Percentiles rank a stretch among this genome's conserved stretches.
These are phyloP conservation scores for Apotomis capreana DNA, from an alignment of 2,888 invertebrate genomes.

Conservation along the genomic window DNA sequence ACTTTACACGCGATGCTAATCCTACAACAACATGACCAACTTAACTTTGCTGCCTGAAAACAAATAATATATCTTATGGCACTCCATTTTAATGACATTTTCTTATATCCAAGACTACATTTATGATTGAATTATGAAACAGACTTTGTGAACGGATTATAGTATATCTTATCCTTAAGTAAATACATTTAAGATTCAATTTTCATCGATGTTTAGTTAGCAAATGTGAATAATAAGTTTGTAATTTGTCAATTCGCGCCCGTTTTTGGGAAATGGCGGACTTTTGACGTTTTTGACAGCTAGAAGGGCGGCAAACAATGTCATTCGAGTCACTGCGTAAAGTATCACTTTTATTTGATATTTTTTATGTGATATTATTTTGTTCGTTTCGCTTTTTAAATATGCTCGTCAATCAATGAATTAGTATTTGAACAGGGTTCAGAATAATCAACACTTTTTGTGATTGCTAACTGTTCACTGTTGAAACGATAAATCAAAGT, in stretches of 20 bases:
- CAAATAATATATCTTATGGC: conserved; percentile 1
- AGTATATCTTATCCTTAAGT: conserved; percentile 1
- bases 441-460: not conserved
- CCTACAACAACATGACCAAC: conserved; percentile 36
- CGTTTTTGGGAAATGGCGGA: conserved; percentile 57
- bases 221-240: not conserved
- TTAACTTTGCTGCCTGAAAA: conserved; percentile 11
- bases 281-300: conserved; percentile 66
- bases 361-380: conserved; percentile 36
- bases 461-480: too few species aligned
- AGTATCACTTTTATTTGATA: conserved; percentile 28
- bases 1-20: conserved; percentile 64
- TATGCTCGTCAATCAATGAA: not conserved
- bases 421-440: not conserved
- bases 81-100: conserved; percentile 23
- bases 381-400: conserved; percentile 9
- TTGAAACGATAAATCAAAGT: too few species aligned
- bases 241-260: conserved; percentile 46
- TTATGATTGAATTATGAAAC: conserved; percentile 14
- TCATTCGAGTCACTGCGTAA: conserved; percentile 36
- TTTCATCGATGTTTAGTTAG: conserved; percentile 3
- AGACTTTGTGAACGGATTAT: not conserved
- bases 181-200: not conserved
- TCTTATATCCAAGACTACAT: not conserved
- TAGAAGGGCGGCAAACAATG: conserved; percentile 50